A percentile compares a stretch with the other conserved stretches of the same genome.
Conservation (phyloP, 2,888 invertebrate species). For the Eueremaeus valkanovi region DNA sequence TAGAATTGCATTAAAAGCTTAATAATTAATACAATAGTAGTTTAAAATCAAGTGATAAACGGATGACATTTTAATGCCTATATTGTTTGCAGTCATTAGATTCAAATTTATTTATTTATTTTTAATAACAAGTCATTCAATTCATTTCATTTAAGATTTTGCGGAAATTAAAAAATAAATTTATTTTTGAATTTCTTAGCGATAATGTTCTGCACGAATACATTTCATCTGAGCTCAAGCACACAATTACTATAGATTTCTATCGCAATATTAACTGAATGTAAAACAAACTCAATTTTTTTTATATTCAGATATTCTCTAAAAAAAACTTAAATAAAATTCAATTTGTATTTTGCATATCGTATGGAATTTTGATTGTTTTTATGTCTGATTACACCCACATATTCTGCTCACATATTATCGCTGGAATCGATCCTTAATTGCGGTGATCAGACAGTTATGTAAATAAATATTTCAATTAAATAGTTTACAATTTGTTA, state of each 20-base stretch:
- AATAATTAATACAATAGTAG: too few relatives aligned
- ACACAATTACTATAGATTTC: background rate
- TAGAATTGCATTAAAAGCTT: too few relatives aligned
- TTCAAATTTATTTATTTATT: background rate
- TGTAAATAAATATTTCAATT: background rate
- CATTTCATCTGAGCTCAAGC: background rate
- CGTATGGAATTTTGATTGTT: background rate
- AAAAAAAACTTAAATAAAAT: background rate
- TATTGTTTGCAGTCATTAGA: too few relatives aligned
- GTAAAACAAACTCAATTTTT: background rate
- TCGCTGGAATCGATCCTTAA: background rate
- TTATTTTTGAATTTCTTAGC: background rate
- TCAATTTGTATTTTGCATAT: background rate
- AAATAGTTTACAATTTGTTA: background rate
- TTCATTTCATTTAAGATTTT: background rate
- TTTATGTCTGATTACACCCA: background rate
- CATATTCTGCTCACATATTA: background rate
- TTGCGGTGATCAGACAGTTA: background rate
- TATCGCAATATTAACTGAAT: background rate
- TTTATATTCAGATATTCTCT: background rate
- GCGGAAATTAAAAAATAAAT: conserved; percentile 23
- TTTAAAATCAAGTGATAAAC: too few relatives aligned
- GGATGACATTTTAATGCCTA: too few relatives aligned
- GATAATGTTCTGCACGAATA: background rate
- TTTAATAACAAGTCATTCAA: background rate